Evolutionary conservation across 2,797 vertebrate genomes (phyloP).

Genomic region (Hybognathus amarus): DNA sequence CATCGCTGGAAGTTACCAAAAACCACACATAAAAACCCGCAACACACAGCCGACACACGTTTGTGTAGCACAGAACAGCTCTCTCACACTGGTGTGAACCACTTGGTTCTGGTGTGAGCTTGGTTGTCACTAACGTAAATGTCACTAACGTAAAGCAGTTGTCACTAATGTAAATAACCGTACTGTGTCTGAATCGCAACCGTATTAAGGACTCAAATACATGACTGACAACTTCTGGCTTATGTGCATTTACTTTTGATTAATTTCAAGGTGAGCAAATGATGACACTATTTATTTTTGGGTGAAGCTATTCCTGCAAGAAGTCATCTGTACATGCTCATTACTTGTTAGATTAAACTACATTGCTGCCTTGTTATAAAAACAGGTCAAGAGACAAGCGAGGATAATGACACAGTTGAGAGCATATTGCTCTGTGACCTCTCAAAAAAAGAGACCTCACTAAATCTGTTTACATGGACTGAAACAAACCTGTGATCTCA

Average conservation of each 20-base stretch:
- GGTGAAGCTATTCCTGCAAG: not conserved
- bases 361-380: not conserved
- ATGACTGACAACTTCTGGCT: not conserved
- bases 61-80: not conserved
- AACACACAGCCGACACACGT: not conserved
- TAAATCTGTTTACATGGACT: not conserved
- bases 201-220: not conserved
- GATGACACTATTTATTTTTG: not conserved
- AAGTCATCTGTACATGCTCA: not conserved
- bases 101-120: too few species aligned
- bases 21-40: not conserved
- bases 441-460: not conserved
- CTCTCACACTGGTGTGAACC: too few species aligned
- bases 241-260: not conserved
- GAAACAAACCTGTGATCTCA: conserved; percentile 90
- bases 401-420: not conserved
- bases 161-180: too few species aligned
- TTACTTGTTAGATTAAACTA: not conserved
- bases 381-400: not conserved
- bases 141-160: too few species aligned
- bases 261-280: not conserved
- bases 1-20: not conserved
- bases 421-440: not conserved
- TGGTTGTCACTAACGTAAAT: too few species aligned
- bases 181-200: not conserved